Percentiles rank a stretch among this genome's conserved stretches.
Evolutionary conservation across 1,140 invertebrate genomes (phyloP).

Genomic region (Saccostrea echinata): DNA sequence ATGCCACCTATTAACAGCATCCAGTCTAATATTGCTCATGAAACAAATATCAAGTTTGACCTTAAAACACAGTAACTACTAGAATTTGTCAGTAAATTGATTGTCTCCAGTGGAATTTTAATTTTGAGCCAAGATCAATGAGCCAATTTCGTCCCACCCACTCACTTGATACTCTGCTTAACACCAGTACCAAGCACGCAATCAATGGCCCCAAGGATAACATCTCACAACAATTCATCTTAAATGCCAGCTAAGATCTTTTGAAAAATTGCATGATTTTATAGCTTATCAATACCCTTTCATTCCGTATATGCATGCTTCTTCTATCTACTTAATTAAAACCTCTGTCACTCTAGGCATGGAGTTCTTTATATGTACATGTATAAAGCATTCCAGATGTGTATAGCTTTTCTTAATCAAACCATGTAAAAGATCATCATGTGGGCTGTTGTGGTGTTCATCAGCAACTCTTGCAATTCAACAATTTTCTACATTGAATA

Average conservation of each 20-base stretch:
- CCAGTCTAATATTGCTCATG: background rate
- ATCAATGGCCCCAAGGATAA: no score
- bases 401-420: no score
- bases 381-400: no score
- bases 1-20: no score
- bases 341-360: no score
- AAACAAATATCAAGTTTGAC: background rate
- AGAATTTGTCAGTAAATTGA: background rate
- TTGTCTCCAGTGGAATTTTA: background rate
- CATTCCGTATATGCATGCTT: background rate
- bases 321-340: background rate
- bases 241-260: background rate
- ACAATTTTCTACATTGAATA: background rate
- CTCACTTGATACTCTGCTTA: background rate
- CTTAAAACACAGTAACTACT: background rate
- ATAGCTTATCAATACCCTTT: background rate
- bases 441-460: background rate
- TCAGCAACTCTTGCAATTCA: background rate
- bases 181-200: background rate
- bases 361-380: no score
- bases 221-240: background rate
- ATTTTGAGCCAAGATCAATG: conserved; percentile 8
- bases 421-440: background rate
- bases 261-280: background rate
- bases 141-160: background rate